Base-by-base conservation (phyloP, 1,140 invertebrate species). In the Eriosoma lanigerum region DNA sequence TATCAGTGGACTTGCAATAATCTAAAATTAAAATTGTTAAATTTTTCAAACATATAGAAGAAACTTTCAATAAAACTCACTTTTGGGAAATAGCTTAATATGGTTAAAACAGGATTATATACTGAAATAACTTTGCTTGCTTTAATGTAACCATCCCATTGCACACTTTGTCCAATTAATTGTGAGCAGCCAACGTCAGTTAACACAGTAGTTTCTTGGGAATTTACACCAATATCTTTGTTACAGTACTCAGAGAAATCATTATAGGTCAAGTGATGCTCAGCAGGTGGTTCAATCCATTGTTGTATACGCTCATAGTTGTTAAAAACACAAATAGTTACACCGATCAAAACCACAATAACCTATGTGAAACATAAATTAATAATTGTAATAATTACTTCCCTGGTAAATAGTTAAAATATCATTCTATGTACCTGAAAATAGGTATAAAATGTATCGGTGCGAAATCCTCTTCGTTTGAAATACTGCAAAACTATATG, bases 101-200 rank as follows among this genome's bases (percentile, higher is more conserved):
- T 3, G 46, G 32, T 17, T 81, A 68, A 70, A 24, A 80, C 26
- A 1, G 81, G 81, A 81, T 82, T 82, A 17, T 82, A 32, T 24
- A 82, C 72, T n/a, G 68, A 81, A 56, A 70, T 50, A 50, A 82
- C 70, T 21, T 64, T 72, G n/a, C 19, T 73, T 6, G 32, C 13
- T 64, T 75, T 70, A 17, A 82, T 52, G 19, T 48, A 73, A n/a
- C 81, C 81, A 26, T 82, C 52, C 81, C 81, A 82, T 70, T 62
- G 76, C 12, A 82, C 78, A 56, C 32, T 66, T 32, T 52, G 62
- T 9, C 75, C 81, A 24, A 80, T 80, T 24, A 82, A 24, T 29
- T 81, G 81, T 24, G 78, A 82, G 17, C 81, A 82, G 1, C 26
- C 29, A 15, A 81, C 29, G 19, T 81, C 66, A 50, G 29, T 15